Evolutionary conservation across 2,113 vertebrate genomes (phyloP), one percentile per base, ranked within the genome.

Genomic region (Pongo abelii): DNA sequence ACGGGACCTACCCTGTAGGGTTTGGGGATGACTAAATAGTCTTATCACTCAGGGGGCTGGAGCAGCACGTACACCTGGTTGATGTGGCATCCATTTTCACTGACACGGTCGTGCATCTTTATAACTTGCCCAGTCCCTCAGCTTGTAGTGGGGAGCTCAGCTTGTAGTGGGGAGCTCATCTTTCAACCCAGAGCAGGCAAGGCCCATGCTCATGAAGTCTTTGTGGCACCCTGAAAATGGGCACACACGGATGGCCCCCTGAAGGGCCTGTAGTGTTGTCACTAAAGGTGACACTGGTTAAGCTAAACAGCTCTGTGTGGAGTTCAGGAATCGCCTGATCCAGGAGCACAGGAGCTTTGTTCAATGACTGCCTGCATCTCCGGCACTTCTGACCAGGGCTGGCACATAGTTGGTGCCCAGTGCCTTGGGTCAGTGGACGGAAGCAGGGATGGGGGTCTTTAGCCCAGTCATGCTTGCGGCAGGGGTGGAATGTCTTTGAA

Each of bases 41-140:
- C 25, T 1, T 2, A 0, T 12, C 1, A 0, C 0, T 0, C 2
- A 0, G 32, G 27, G 16, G 8, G 0, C 6, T 13, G 2, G 2
- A 38, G 55, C 55, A 0, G 8, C 4, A 2, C 40, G 2, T 2
- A 43, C 12, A 9, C 20, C 43, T 2, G 12, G n/a, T 8, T 25
- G 0, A 35, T 3, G 57, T 3, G 0, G n/a, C 3, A 2, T n/a
- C 27, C 46, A 0, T 32, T 52, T 52, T 1, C 27, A 72, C 25
- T 4, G 6, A 77, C 23, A 8, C 1, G 27, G 30, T 14, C n/a
- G 7, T 11, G 27, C 25, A 27, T 55, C 18, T 55, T 55, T 69
- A 6, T 40, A 40, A 64, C 13, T 25, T 46, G 22, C 16, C 30
- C 30, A 1, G 70, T 61, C 43, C 9, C 48, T 70, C 32, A n/a